Evolutionary conservation across 2,113 vertebrate species (phyloP).

Genomic region (Crocuta crocuta): DNA sequence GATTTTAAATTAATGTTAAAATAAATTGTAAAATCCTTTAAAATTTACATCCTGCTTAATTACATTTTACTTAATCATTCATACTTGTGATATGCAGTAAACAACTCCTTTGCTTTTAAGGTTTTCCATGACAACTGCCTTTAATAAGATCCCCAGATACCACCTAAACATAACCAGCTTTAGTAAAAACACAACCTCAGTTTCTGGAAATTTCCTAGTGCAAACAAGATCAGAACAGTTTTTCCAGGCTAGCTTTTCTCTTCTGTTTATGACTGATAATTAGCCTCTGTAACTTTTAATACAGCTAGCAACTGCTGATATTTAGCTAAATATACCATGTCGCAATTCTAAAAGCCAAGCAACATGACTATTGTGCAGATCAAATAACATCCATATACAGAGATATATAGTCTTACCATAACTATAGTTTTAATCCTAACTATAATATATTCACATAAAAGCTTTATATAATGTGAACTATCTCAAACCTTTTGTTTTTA

Average conservation of each 20-base stretch:
- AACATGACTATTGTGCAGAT: background rate
- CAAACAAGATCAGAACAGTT: conserved; percentile 43
- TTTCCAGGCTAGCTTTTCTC: conserved; percentile 35
- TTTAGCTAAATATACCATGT: conserved; percentile 24
- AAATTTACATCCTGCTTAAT: conserved; percentile 58
- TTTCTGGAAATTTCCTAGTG: conserved; percentile 62
- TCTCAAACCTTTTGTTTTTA: conserved; percentile 46
- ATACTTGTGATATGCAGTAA: conserved; percentile 55
- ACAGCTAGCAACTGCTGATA: conserved; percentile 52
- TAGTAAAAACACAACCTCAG: conserved; percentile 69
- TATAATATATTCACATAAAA: conserved; percentile 17
- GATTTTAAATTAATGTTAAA: conserved; percentile 45
- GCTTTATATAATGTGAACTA: conserved; percentile 42
- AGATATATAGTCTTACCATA: background rate
- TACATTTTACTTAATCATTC: conserved; percentile 66
- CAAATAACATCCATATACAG: conserved; percentile 43
- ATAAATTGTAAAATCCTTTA: conserved; percentile 46
- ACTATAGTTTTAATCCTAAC: conserved; percentile 33
- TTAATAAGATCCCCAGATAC: conserved; percentile 73
- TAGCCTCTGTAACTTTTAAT: conserved; percentile 18
- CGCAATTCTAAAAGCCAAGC: conserved; percentile 55
- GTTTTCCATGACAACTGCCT: conserved; percentile 62
- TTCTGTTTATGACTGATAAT: conserved; percentile 45
- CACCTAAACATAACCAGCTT: conserved; percentile 62
- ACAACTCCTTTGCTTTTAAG: conserved; percentile 64